Evolutionary conservation across 2,888 invertebrate species (phyloP).

Genomic region (Spicauda simplicius): DNA sequence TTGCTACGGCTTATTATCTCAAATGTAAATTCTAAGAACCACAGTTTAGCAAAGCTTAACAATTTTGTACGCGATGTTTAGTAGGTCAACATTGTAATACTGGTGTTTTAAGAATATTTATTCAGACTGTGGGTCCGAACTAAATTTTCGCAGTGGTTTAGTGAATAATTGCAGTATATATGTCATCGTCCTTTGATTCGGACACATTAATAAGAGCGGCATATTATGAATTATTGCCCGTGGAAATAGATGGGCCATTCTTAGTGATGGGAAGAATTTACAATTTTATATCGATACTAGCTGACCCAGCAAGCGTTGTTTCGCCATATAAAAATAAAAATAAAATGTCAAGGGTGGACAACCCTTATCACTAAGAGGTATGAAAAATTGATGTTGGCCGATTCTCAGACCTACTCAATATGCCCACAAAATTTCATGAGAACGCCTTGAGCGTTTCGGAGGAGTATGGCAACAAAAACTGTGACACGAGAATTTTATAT

Average conservation of each 20-base stretch:
- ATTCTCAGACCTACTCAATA: too few species aligned
- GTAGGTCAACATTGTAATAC: conserved; percentile 3
- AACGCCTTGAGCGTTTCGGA: too few species aligned
- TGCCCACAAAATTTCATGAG: too few species aligned
- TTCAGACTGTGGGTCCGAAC: conserved; percentile 29
- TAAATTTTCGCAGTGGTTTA: conserved; percentile 46
- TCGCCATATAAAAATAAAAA: too few species aligned
- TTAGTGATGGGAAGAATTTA: conserved; percentile 4
- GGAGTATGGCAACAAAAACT: too few species aligned
- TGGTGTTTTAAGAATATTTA: neutral
- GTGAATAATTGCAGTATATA: conserved; percentile 67
- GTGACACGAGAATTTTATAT: too few species aligned
- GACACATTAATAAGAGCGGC: conserved; percentile 60
- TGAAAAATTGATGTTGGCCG: too few species aligned
- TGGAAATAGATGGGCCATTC: conserved; percentile 52
- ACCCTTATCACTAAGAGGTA: too few species aligned
- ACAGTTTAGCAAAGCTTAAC: neutral
- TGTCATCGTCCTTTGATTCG: conserved; percentile 71
- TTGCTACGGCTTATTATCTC: conserved; percentile 7
- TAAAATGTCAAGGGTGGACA: too few species aligned
- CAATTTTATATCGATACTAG: too few species aligned
- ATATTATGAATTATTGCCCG: conserved; percentile 56
- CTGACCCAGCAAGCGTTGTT: too few species aligned
- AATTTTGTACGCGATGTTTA: neutral
- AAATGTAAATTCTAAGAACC: neutral